Conservation (phyloP, 2,113 vertebrate genomes). For the Haemorhous mexicanus region DNA sequence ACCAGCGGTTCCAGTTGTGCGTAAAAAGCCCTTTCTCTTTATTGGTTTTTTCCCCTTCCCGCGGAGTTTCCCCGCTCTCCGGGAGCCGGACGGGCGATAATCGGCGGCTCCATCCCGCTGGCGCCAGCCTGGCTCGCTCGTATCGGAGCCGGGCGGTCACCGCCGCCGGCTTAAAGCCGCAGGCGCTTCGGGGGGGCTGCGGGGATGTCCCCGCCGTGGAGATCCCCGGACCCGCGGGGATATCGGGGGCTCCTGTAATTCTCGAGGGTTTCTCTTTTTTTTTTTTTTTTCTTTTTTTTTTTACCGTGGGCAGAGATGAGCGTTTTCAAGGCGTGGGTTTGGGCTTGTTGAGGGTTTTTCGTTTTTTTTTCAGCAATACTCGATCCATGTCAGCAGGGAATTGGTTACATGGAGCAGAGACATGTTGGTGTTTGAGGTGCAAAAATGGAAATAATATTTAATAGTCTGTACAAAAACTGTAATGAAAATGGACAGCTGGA, state of each 20-base stretch:
- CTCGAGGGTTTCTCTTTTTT: fast-evolving
- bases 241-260: not conserved
- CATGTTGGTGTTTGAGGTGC: not conserved
- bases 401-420: not conserved
- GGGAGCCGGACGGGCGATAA: constrained; percentile 96
- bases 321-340: not conserved
- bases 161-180: constrained; percentile 91
- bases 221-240: not conserved
- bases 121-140: constrained; percentile 94
- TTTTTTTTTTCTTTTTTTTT: not conserved
- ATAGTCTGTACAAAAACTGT: not conserved
- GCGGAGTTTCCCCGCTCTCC: constrained; percentile 83
- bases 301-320: not conserved
- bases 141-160: constrained; percentile 92
- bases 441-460: not conserved
- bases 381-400: not conserved
- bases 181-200: constrained; percentile 10
- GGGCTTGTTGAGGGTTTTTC: not conserved
- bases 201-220: not conserved
- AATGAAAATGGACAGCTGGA: not conserved
- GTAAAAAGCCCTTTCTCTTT: not conserved
- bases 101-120: constrained; percentile 93
- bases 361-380: not conserved
- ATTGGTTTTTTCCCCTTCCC: constrained; percentile 21
- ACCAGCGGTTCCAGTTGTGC: not conserved